Percentiles rank a stretch among this genome's conserved stretches.
Evolutionary conservation across 2,797 vertebrate genomes (phyloP).

Genomic region (Euphonia xanthogaster): DNA sequence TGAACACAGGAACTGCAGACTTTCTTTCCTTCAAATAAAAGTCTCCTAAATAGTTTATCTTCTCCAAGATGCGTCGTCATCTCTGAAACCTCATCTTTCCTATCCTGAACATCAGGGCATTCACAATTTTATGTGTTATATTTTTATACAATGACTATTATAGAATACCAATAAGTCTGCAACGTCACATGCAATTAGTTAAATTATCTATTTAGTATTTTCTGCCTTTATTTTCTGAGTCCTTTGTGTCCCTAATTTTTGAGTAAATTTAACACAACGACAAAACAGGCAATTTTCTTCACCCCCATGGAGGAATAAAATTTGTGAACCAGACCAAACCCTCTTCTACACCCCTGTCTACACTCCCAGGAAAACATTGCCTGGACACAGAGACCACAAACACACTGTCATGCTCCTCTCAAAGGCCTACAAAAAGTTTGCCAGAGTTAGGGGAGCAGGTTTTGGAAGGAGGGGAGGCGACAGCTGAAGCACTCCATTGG

Average conservation of each 20-base stretch:
- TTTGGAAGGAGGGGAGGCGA: not conserved
- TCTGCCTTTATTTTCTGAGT: not conserved
- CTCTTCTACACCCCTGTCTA: not conserved
- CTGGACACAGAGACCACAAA: not conserved
- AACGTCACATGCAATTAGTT: not conserved
- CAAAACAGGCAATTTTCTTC: not conserved
- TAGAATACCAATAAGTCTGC: not conserved
- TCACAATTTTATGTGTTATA: not conserved
- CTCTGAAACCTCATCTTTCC: not conserved
- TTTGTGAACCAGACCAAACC: not conserved
- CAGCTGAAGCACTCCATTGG: not conserved
- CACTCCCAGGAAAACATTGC: not conserved
- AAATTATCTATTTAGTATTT: not conserved
- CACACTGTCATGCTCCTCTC: not conserved
- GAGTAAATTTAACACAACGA: not conserved
- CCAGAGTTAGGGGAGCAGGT: not conserved
- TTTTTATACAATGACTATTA: not conserved
- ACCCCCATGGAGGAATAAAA: accelerated
- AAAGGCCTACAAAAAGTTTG: not conserved
- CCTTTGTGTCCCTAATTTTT: not conserved
- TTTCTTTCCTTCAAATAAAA: not conserved
- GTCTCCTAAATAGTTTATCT: not conserved
- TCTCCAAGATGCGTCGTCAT: accelerated
- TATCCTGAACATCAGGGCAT: not conserved
- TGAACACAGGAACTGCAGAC: not conserved